Percentiles rank a stretch among this genome's conserved stretches.
Evolutionary conservation across 2,888 invertebrate genomes (phyloP).

Genomic region (Yponomeuta malinellus): DNA sequence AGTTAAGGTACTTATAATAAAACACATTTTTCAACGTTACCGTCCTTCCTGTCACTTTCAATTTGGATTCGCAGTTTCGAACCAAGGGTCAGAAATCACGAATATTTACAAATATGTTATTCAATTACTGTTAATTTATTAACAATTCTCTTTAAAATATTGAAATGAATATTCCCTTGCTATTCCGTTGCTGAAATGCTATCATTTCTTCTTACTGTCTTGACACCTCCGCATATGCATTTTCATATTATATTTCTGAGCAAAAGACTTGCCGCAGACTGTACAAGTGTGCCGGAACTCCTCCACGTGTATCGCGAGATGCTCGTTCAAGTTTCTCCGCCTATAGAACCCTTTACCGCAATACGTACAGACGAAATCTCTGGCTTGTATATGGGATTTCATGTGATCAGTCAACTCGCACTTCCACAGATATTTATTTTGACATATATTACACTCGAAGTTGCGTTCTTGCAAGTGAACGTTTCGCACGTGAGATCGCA

Average conservation of each 20-base stretch:
- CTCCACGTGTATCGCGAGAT: constrained; percentile 9
- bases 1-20: too few species aligned
- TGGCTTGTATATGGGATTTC: not conserved
- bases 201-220: constrained; percentile 2
- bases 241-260: constrained; percentile 11
- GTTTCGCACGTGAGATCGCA: not conserved
- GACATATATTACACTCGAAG: constrained; percentile 11
- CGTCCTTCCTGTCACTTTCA: too few species aligned
- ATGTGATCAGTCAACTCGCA: constrained; percentile 13
- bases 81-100: too few species aligned
- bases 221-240: constrained; percentile 4
- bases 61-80: too few species aligned
- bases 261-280: not conserved
- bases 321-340: not conserved
- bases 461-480: constrained; percentile 13
- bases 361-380: constrained; percentile 1
- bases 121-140: too few species aligned
- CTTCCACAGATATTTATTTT: constrained; percentile 6
- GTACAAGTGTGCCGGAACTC: not conserved
- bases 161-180: too few species aligned
- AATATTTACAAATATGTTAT: too few species aligned
- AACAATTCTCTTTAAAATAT: too few species aligned
- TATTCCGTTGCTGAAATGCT: too few species aligned
- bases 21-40: too few species aligned
- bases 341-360: constrained; percentile 8